A percentile compares a stretch with the other conserved stretches of the same genome.
Evolutionary conservation across 2,797 vertebrate genomes (phyloP).

Genomic region (Micropoecilia bifurca): DNA sequence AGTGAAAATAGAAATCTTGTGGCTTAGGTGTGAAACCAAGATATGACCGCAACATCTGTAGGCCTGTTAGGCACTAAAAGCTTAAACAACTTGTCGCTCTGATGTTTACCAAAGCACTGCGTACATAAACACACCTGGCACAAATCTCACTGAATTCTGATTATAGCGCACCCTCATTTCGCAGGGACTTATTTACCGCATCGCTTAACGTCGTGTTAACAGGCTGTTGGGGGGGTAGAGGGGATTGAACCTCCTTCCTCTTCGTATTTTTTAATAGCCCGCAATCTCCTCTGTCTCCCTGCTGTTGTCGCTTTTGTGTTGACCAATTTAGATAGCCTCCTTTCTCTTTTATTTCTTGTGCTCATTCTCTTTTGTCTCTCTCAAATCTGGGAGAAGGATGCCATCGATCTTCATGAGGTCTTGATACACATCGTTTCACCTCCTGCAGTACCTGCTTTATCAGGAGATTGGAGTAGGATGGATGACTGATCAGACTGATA

Average conservation of each 20-base stretch:
- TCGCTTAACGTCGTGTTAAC: constrained; percentile 59
- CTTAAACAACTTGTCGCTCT: constrained; percentile 70
- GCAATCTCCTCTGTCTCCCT: constrained; percentile 50
- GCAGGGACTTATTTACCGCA: constrained; percentile 76
- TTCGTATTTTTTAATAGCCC: constrained; percentile 64
- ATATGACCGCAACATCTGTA: constrained; percentile 63
- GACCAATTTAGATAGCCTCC: constrained; percentile 72
- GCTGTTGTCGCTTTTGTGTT: constrained; percentile 64
- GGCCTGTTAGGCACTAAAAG: constrained; percentile 67
- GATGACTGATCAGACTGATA: constrained; percentile 86
- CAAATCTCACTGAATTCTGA: constrained; percentile 67
- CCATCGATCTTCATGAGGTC: constrained; percentile 92
- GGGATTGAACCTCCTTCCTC: constrained; percentile 39
- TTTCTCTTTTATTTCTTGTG: constrained; percentile 57
- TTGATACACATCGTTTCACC: constrained; percentile 88
- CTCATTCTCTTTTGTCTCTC: constrained; percentile 76
- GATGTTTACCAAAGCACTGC: constrained; percentile 70
- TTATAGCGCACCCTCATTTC: constrained; percentile 73
- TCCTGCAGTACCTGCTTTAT: constrained; percentile 83
- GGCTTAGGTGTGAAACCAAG: constrained; percentile 60
- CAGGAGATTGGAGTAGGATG: constrained; percentile 83
- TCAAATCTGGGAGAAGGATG: constrained; percentile 80
- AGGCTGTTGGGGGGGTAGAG: constrained; percentile 15
- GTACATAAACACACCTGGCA: constrained; percentile 76
- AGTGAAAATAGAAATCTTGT: constrained; percentile 44